A percentile compares a stretch with the other conserved stretches of the same genome.
These are phyloP conservation scores for Cephalopholis sonnerati DNA, from an alignment of 2,113 vertebrate genomes.

Conservation along the genomic window DNA sequence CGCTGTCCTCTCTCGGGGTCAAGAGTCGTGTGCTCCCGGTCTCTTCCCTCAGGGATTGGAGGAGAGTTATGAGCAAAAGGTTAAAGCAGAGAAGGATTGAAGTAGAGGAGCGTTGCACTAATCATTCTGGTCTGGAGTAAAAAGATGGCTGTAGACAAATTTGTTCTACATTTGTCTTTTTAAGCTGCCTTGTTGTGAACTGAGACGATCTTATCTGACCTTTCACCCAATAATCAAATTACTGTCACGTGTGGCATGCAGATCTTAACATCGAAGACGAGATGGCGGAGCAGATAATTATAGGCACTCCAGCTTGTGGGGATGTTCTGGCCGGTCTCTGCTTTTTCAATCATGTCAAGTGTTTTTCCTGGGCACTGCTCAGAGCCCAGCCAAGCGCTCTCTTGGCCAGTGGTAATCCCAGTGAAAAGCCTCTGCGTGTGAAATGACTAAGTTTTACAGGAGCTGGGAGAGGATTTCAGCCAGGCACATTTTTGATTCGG, in stretches of 20 bases:
- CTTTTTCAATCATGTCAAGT: slow-evolving; percentile 82
- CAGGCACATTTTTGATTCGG: slow-evolving; percentile 48
- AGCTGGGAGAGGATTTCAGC: slow-evolving; percentile 47
- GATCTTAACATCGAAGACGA: slow-evolving; percentile 28
- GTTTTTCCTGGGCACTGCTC: slow-evolving; percentile 77
- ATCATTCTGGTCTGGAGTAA: slow-evolving; percentile 23
- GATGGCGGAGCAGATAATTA: slow-evolving; percentile 56
- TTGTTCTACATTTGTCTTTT: slow-evolving; percentile 36
- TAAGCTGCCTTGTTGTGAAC: slow-evolving; percentile 1
- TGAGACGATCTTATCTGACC: slow-evolving; percentile 44
- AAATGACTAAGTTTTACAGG: slow-evolving; percentile 69
- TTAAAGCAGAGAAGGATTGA: slow-evolving; percentile 50
- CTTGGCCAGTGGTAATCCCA: slow-evolving; percentile 65
- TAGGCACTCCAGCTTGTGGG: slow-evolving; percentile 20
- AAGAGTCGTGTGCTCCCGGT: slow-evolving; percentile 58
- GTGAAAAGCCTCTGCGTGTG: slow-evolving; percentile 74
- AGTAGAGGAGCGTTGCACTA: slow-evolving; percentile 26
- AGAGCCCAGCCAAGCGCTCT: slow-evolving; percentile 49
- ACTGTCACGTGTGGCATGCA: slow-evolving; percentile 44
- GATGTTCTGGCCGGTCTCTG: slow-evolving; percentile 68
- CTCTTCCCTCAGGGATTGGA: slow-evolving; percentile 46
- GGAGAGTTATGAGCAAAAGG: slow-evolving; percentile 67
- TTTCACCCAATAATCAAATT: slow-evolving; percentile 52
- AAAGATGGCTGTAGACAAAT: slow-evolving; percentile 23
- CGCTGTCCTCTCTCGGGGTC: slow-evolving; percentile 70